phyloP scores from a whole-genome alignment of 1,140 invertebrate genomes.

The Drosophila ironensis region DNA sequence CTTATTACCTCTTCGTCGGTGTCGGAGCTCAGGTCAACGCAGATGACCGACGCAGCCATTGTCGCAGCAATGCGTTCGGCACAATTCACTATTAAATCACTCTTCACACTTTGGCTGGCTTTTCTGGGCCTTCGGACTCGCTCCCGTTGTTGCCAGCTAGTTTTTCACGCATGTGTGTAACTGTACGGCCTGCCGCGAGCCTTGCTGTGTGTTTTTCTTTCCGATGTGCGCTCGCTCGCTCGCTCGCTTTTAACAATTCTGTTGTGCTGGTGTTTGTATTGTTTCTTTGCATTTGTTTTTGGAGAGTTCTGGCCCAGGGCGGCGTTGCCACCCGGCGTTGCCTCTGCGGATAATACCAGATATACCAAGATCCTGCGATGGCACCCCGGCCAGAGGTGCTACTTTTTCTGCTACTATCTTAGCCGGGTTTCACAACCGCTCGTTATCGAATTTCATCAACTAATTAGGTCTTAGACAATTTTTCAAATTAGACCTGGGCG shows the following conservation, averaged over 20 bases:
- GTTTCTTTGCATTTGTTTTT: conserved; percentile 63
- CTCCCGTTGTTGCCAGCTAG: conserved; percentile 46
- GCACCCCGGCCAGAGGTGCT: too few species aligned
- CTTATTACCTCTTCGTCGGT: conserved; percentile 72
- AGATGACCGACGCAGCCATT: conserved; percentile 64
- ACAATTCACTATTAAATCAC: too few species aligned
- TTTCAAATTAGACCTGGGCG: too few species aligned
- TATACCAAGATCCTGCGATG: too few species aligned
- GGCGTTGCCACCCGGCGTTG: neutral
- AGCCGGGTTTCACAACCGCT: too few species aligned
- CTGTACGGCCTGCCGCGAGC: conserved; percentile 9
- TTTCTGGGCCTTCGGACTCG: conserved; percentile 53
- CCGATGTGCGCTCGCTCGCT: too few species aligned
- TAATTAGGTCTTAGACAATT: too few species aligned
- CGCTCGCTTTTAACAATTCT: conserved; percentile 25
- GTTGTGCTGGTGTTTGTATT: conserved; percentile 53
- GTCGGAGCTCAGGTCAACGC: conserved; percentile 64
- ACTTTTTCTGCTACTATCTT: too few species aligned
- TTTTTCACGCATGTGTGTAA: conserved; percentile 54
- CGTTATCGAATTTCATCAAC: too few species aligned
- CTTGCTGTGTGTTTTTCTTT: too few species aligned
- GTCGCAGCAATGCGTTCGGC: conserved; percentile 40
- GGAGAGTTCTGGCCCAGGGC: conserved; percentile 38
- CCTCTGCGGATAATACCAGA: too few species aligned
- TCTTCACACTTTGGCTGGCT: conserved; percentile 23